A percentile compares a stretch with the other conserved stretches of the same genome.
Evolutionary conservation across 1,140 invertebrate species (phyloP).

Genomic region (Musca domestica): DNA sequence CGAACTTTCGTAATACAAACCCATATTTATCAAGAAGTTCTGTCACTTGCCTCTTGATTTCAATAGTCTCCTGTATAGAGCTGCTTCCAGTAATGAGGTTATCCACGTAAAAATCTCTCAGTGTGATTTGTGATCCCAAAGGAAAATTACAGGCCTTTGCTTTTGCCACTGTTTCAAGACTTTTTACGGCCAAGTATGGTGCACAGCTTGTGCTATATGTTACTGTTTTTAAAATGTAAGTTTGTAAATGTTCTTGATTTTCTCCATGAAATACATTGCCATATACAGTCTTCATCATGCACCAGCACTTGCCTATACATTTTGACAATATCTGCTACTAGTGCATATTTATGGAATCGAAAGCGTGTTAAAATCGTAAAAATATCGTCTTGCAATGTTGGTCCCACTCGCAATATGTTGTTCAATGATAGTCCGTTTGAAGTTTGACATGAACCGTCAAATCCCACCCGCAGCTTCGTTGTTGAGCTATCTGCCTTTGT

Average conservation of each 20-base stretch:
- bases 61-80: not conserved
- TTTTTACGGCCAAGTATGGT: constrained; percentile 40
- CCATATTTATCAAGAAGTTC: too few relatives aligned
- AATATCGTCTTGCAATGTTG: constrained; percentile 30
- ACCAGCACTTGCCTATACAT: constrained; percentile 44
- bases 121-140: too few relatives aligned
- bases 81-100: not conserved
- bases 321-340: constrained; percentile 35
- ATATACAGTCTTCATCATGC: constrained; percentile 27
- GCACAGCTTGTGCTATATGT: constrained; percentile 45
- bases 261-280: constrained; percentile 52
- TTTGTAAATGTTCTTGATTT: constrained; percentile 27
- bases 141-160: constrained; percentile 23
- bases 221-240: constrained; percentile 44
- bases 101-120: not conserved
- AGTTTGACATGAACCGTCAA: constrained; percentile 13
- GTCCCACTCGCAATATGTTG: constrained; percentile 20
- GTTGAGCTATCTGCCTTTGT: constrained; percentile 33
- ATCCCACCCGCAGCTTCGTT: constrained; percentile 32
- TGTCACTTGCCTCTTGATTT: too few relatives aligned
- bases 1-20: too few relatives aligned
- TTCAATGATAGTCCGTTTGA: constrained; percentile 30
- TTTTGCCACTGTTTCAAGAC: constrained; percentile 30
- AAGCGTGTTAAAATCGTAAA: constrained; percentile 44
- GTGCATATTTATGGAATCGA: constrained; percentile 40